Base-by-base conservation (phyloP, 2,797 vertebrate genomes). In the Avahi laniger region DNA sequence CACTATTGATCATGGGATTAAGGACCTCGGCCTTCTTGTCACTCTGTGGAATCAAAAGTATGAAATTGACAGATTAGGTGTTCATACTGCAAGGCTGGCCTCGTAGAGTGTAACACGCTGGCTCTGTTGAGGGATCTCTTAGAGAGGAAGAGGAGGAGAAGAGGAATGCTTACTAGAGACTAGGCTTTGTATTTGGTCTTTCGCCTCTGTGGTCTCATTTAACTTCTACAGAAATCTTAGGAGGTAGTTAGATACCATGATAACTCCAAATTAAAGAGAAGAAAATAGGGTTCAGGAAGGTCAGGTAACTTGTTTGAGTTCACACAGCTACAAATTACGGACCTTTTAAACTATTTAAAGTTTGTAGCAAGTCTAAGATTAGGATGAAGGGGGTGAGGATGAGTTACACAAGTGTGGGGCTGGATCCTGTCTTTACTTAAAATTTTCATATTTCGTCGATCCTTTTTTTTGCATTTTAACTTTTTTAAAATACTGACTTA, bases 11-110 rank as follows among this genome's bases (percentile, higher is more conserved):
- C 96, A 99, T 98, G 78, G 99, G 99, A 98, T 99, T 99, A 97
- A 99, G 98, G 95, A 99, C 98, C 97, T 99, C 99, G 41, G 99
- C 99, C 98, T 99, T 99, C 98, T 98, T 99, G 98, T 98, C 99
- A 95, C 98, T 99, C 99, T 99, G 98, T 91, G 98, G 98, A 70
- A 95, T 13, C 83, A 98, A 97, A 98, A 97, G 89, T 0, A 95
- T 9, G 35, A 97, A 97, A 75, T 59, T 91, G 84, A 81, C 93
- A 93, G 88, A 92, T 97, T 96, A 98, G 94, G 89, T 80, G 57
- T 50, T 90, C 24, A 26, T 59, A 33, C 14, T 20, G 0, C 80
- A 94, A 43, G 28, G 73, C 28, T 61, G 63, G 50, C 88, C 89
- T 92, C 7, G 41, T 67, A 78, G 94, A 91, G 69, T 59, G 76